Percentiles rank a stretch among this genome's conserved stretches.
phyloP scores from a whole-genome alignment of 2,797 vertebrate species.

The Coendou prehensilis region DNA sequence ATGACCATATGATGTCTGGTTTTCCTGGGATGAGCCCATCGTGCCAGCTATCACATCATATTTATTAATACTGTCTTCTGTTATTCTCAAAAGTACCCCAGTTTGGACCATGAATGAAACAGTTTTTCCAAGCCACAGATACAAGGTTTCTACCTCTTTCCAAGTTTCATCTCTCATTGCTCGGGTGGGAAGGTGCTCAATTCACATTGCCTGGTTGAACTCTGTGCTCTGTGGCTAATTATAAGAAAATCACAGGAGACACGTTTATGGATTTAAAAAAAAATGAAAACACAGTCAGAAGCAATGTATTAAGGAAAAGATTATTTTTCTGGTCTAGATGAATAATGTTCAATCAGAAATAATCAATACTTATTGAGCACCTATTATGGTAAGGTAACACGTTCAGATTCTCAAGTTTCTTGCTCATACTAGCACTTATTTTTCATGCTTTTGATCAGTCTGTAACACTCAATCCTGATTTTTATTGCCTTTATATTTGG shows the following conservation, averaged over 20 bases:
- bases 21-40: background rate
- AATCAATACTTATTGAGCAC: slow-evolving; percentile 77
- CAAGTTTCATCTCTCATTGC: slow-evolving; percentile 37
- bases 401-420: slow-evolving; percentile 59
- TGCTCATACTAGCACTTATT: slow-evolving; percentile 15
- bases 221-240: slow-evolving; percentile 56
- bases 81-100: background rate
- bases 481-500: slow-evolving; percentile 10
- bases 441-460: slow-evolving; percentile 39
- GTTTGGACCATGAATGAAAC: background rate
- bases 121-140: background rate
- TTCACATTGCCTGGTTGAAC: slow-evolving; percentile 25
- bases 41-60: background rate
- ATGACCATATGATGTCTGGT: background rate
- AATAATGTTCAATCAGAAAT: slow-evolving; percentile 81
- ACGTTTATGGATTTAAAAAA: slow-evolving; percentile 64
- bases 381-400: slow-evolving; percentile 54
- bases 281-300: slow-evolving; percentile 72
- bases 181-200: slow-evolving; percentile 26
- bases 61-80: background rate
- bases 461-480: slow-evolving; percentile 7
- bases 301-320: slow-evolving; percentile 68
- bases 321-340: slow-evolving; percentile 76
- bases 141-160: background rate
- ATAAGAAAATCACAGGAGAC: slow-evolving; percentile 68